Conservation (phyloP, 2,797 vertebrate genomes). For the Crax fasciolata region DNA sequence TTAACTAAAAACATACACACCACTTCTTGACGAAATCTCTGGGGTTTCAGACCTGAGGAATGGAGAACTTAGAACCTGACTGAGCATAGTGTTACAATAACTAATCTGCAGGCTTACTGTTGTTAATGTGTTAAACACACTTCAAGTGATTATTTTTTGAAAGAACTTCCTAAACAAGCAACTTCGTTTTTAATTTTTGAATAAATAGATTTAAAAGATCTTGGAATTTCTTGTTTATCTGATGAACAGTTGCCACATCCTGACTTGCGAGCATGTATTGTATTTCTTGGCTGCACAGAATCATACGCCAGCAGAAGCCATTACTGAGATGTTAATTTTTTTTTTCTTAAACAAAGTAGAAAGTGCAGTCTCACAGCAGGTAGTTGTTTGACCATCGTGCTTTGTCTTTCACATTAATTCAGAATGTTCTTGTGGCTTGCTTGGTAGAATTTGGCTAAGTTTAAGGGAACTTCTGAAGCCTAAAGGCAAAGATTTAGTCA, state of each 20-base stretch:
- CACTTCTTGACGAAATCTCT: not conserved
- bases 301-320: not conserved
- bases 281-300: not conserved
- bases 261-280: not conserved
- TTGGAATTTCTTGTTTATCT: not conserved
- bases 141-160: not conserved
- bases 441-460: not conserved
- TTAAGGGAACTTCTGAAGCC: not conserved
- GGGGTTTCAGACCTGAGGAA: not conserved
- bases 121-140: not conserved
- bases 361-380: not conserved
- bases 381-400: not conserved
- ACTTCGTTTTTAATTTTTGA: not conserved
- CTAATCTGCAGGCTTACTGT: not conserved
- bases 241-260: not conserved
- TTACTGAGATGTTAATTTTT: not conserved
- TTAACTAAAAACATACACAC: not conserved
- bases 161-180: not conserved
- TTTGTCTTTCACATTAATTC: not conserved
- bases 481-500: rapidly evolving
- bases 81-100: not conserved
- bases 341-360: not conserved
- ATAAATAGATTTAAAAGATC: not conserved
- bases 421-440: not conserved
- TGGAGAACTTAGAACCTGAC: not conserved